Percentiles rank a stretch among this genome's conserved stretches.
Conservation (phyloP, 2,113 vertebrate genomes). For the Scatophagus argus region DNA sequence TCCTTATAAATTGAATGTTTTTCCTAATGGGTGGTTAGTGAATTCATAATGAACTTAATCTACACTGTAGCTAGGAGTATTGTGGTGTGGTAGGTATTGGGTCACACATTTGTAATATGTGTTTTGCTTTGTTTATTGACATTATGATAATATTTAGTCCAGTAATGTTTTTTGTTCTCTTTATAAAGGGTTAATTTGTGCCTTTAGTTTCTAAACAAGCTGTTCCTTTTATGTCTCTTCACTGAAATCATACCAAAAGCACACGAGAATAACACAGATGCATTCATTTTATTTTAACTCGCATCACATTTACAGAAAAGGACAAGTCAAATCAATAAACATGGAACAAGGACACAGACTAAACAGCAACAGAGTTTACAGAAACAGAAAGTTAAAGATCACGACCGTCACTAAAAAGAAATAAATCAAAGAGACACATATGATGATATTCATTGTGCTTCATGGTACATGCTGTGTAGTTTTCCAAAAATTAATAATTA, state of each 20-base stretch:
- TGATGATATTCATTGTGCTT: constrained; percentile 23
- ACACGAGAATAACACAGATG: constrained; percentile 11
- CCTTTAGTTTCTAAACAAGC: background rate
- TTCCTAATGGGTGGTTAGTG: background rate
- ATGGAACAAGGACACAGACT: constrained; percentile 21
- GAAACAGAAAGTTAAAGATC: background rate
- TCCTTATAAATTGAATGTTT: background rate
- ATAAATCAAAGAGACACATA: background rate
- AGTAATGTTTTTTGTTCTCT: background rate
- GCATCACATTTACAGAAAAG: constrained; percentile 33
- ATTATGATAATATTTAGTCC: background rate
- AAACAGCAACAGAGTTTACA: constrained; percentile 3
- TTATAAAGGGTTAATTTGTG: background rate
- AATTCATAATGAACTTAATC: background rate
- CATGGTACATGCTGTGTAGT: constrained; percentile 7
- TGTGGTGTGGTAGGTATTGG: background rate
- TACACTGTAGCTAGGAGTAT: no score
- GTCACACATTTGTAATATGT: background rate
- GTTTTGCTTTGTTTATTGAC: background rate
- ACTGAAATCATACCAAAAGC: background rate
- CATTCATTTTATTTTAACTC: constrained; percentile 48
- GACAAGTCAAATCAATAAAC: constrained; percentile 27
- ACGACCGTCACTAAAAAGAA: background rate
- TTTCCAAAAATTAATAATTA: background rate
- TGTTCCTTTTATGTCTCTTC: background rate